Evolutionary conservation across 2,888 invertebrate species (phyloP), one percentile per base, ranked within the genome.

Genomic region (Drosophila borborema): DNA sequence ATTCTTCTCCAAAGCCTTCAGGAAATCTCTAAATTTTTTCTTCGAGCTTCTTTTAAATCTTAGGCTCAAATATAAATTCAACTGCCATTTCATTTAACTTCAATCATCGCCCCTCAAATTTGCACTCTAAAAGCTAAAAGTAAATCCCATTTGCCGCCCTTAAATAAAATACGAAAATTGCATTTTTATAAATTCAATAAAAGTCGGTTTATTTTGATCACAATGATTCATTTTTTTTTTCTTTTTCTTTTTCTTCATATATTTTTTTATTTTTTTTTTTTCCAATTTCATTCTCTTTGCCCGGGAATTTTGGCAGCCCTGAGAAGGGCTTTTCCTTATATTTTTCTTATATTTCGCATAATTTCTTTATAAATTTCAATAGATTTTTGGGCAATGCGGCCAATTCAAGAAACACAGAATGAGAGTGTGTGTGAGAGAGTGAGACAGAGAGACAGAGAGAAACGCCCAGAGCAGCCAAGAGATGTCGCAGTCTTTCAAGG

Each of bases 261-360:
- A 20, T 2, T 28, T 28, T 28, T 5, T 28, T 3, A 3, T 28
- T 2, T 28, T 28, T 28, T 0, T 28, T 28, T 74, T 76, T 74
- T 75, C 68, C 77, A 89, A 75, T 80, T 83, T 70, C 79, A 81
- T 90, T 86, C 92, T 91, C 91, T 91, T 86, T 89, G 72, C 77
- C 68, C 75, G 77, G 80, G 70, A 67, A 64, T 77, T 77, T 81
- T 92, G 92, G 91, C 86, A 92, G 92, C 92, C 93, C 93, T 91
- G 72, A 92, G 59, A 92, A 92, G 92, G 93, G 91, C 92, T 92
- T 60, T 73, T 54, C 64, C 69, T 67, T 77, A 71, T 65, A 72
- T 18, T 60, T 65, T 77, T 63, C 45, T 49, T 56, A 31, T 54
- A 46, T 53, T 48, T 56, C 58, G 16, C 18, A 34, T 20, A 40